phyloP scores from a whole-genome alignment of 2,888 invertebrate genomes.

The Empis stercorea region DNA sequence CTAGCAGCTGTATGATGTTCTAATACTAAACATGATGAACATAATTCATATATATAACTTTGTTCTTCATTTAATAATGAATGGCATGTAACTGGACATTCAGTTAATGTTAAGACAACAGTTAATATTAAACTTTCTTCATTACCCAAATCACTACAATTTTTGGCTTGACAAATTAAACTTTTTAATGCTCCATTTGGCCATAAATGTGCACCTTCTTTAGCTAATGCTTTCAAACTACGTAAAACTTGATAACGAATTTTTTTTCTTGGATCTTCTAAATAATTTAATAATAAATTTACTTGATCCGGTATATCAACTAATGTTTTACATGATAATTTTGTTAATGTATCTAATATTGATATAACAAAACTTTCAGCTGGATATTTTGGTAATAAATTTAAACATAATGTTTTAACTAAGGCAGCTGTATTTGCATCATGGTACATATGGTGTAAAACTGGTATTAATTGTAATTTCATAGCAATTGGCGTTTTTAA shows the following conservation, averaged over 20 bases:
- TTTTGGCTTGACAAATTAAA: constrained; percentile 27
- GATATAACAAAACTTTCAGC: constrained; percentile 67
- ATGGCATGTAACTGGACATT: constrained; percentile 33
- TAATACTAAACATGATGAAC: constrained; percentile 29
- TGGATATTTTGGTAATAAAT: constrained; percentile 63
- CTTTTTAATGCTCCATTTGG: constrained; percentile 42
- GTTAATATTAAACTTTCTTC: constrained; percentile 33
- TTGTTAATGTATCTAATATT: constrained; percentile 75
- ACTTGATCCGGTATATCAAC: constrained; percentile 86
- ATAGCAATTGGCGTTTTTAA: constrained; percentile 85
- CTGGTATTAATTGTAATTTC: constrained; percentile 79
- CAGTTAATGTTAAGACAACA: constrained; percentile 30
- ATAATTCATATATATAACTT: constrained; percentile 26
- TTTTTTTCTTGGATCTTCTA: constrained; percentile 56
- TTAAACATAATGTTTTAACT: constrained; percentile 60
- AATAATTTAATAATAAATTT: constrained; percentile 49
- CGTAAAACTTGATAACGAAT: constrained; percentile 56
- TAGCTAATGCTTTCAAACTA: constrained; percentile 54
- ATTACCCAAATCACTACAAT: constrained; percentile 24
- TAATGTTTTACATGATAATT: constrained; percentile 75
- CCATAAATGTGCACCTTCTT: constrained; percentile 68
- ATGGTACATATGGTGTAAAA: constrained; percentile 88
- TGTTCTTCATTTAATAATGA: constrained; percentile 29
- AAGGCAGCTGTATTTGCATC: constrained; percentile 48
- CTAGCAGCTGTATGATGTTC: constrained; percentile 31